These are phyloP conservation scores for Coelogynopora nodosa DNA, from an alignment of 2,888 invertebrate genomes.

Conservation along the genomic window DNA sequence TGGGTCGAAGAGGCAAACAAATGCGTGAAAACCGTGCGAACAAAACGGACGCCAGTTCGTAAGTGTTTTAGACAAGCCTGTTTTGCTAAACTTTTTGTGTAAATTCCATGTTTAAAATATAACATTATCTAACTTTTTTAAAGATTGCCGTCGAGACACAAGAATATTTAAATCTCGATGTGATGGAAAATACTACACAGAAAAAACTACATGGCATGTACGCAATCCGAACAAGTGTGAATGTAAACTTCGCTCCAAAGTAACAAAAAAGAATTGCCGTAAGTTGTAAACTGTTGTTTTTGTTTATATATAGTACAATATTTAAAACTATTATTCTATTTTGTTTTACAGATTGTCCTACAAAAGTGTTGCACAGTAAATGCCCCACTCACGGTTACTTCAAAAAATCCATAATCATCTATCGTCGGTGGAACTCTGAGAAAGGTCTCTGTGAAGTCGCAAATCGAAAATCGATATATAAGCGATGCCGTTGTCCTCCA, in stretches of 20 bases:
- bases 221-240: slow-evolving; percentile 30
- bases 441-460: neutral
- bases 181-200: slow-evolving; percentile 41
- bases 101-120: neutral
- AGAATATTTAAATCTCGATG: slow-evolving; percentile 36
- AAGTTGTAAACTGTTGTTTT: neutral
- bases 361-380: neutral
- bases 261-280: slow-evolving; percentile 33
- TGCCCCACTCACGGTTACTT: slow-evolving; percentile 32
- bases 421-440: slow-evolving; percentile 6
- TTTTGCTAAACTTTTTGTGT: neutral
- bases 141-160: slow-evolving; percentile 32
- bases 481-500: slow-evolving; percentile 34
- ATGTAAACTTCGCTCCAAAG: neutral
- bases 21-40: slow-evolving; percentile 24
- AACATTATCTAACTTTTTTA: no score
- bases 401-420: slow-evolving; percentile 6
- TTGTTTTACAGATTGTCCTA: slow-evolving; percentile 38
- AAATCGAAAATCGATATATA: slow-evolving; percentile 15
- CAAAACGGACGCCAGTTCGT: slow-evolving; percentile 36
- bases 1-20: slow-evolving; percentile 41
- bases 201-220: slow-evolving; percentile 20
- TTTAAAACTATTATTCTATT: neutral
- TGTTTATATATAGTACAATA: neutral
- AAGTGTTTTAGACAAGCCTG: slow-evolving; percentile 19